These are phyloP conservation scores for Ectemnius continuus DNA, from an alignment of 2,888 invertebrate species.

Conservation along the genomic window DNA sequence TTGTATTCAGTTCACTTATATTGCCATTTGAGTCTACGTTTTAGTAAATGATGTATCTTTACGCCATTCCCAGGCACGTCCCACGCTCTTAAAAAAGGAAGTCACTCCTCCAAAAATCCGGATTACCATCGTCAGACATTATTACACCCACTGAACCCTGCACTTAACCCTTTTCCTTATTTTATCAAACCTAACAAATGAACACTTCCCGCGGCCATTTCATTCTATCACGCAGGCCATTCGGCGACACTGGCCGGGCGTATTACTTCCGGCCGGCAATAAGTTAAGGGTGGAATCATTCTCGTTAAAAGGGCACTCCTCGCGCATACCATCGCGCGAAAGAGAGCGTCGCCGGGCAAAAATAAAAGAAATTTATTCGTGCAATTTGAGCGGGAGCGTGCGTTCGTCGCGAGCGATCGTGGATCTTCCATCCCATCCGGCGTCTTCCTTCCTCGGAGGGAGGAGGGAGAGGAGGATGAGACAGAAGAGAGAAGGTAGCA, in stretches of 20 bases:
- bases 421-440: slow-evolving; percentile 24
- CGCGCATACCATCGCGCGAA: slow-evolving; percentile 19
- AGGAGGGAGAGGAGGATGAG: slow-evolving; percentile 8
- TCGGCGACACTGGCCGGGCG: too few relatives aligned
- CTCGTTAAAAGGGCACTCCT: slow-evolving; percentile 53
- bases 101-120: too few relatives aligned
- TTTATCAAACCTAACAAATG: too few relatives aligned
- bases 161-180: too few relatives aligned
- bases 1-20: too few relatives aligned
- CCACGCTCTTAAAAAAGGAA: background rate
- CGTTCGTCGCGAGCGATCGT: slow-evolving; percentile 69
- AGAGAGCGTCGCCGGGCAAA: slow-evolving; percentile 64
- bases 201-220: too few relatives aligned
- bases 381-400: slow-evolving; percentile 75
- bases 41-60: too few relatives aligned
- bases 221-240: too few relatives aligned
- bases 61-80: too few relatives aligned
- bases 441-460: background rate
- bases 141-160: too few relatives aligned
- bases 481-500: slow-evolving; percentile 15
- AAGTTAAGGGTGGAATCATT: slow-evolving; percentile 45
- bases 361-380: slow-evolving; percentile 77
- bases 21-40: too few relatives aligned
- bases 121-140: too few relatives aligned
- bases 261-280: slow-evolving; percentile 17